Base-by-base conservation (phyloP, 2,113 vertebrate species). In the Artemisiospiza belli region DNA sequence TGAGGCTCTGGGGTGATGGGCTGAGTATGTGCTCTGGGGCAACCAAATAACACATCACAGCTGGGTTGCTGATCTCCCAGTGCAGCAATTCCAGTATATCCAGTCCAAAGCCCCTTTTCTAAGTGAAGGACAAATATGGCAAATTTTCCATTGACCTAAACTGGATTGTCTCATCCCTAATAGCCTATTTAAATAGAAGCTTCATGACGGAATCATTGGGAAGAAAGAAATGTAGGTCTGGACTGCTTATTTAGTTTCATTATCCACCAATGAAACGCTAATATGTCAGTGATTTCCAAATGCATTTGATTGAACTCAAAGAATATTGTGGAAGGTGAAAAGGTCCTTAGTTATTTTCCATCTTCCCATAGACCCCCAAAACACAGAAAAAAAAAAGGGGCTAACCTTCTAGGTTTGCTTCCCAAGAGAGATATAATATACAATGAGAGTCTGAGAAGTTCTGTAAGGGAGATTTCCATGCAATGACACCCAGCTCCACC, bases 321-420 rank as follows among this genome's bases (percentile, higher is more conserved):
- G 22, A 22, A 52, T 17, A 9, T 24, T 35, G 9, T 55, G 33
- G 18, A 74, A 63, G 25, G 18, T 87, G 23, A 52, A 77, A 83
- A 67, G 12, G 23, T 67, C 35, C 18, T 74, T 81, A 44, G 24
- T 44, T 81, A 28, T 72, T 83, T 83, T 59, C 3, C 7, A 8
- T 46, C 17, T 13, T 61, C 2, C 4, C 0, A 1, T 27, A 18
- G 11, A 15, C 6, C 8, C 11, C 7, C 1, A 2, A 6, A 8
- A 20, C 35, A 43, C 5, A 35, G 22, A 15, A 1, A 43, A 43
- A 43, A 12, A 43, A 43, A 43, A 43, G 41, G 41, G 12, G 41
- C 41, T 41, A 43, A 43, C 41, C 74, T 86, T 62, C 46, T 78
- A 63, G 8, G 4, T 83, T 69, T 90, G 15, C 17, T 79, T 89